These are phyloP conservation scores for Ladona fulva DNA, from an alignment of 1,140 invertebrate species.

Conservation along the genomic window DNA sequence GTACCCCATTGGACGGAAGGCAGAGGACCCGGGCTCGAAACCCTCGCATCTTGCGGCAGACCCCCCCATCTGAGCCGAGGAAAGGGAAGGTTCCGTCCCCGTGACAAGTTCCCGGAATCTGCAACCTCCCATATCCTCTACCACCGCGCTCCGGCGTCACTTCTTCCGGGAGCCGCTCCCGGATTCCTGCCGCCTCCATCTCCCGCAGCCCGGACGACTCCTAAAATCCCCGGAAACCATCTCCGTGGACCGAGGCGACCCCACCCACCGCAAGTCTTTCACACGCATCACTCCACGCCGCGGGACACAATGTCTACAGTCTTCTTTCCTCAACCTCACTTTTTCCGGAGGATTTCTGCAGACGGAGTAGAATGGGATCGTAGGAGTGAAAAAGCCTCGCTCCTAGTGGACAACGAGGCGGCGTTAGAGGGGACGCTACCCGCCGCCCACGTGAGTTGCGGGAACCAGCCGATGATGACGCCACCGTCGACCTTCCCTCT, in stretches of 20 bases:
- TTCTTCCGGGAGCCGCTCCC: conserved; percentile 14
- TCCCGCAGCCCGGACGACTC: conserved; percentile 18
- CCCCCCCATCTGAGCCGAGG: conserved; percentile 37
- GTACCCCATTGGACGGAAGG: background rate
- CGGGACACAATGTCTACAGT: too few relatives aligned
- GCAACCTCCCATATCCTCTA: background rate
- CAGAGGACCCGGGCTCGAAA: conserved; percentile 32
- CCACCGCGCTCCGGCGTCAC: background rate
- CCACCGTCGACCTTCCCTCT: background rate
- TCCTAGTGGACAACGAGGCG: background rate
- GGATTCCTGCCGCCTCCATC: conserved; percentile 19
- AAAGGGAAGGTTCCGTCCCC: conserved; percentile 19
- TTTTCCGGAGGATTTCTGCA: background rate
- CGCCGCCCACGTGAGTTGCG: background rate
- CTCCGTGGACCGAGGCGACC: conserved; percentile 24
- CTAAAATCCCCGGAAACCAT: conserved; percentile 27
- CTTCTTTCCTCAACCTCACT: too few relatives aligned
- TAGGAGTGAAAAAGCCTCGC: background rate
- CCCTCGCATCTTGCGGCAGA: conserved; percentile 39
- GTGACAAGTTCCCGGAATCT: too few relatives aligned
- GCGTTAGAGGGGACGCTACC: background rate
- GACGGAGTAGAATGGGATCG: too few relatives aligned
- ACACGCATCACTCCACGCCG: too few relatives aligned
- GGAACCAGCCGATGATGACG: background rate
- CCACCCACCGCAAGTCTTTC: background rate